Base-by-base conservation (phyloP, 2,888 invertebrate genomes). In the Agonopterix alstromeriana region DNA sequence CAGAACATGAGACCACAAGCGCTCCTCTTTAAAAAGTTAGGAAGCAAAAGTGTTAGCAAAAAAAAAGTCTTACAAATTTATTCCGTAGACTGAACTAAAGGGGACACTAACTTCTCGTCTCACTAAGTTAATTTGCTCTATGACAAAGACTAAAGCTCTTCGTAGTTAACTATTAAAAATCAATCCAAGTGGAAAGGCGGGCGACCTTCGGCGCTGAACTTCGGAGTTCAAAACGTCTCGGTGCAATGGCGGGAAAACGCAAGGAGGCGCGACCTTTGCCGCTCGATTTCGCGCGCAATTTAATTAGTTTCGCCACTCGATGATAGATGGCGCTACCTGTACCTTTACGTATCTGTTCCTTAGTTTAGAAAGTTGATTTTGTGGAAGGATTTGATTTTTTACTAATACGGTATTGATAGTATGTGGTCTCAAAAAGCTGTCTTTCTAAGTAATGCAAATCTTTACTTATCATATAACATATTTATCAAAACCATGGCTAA, bases 211-310 rank as follows among this genome's bases (percentile, higher is more conserved):
- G 69, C 63, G 62, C 63, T 66, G 64, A 60, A 67, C 63, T 70
- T 72, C 65, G 64, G 65, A 73, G 60, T 27, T 27, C 79, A 27
- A 12, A 10, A 14, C 42, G 81, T 82, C 84, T 83, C 76, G 73
- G 70, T 81, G 83, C 83, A 84, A 66, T 78, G 78, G 73, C 73
- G 75, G 80, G 77, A 76, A 82, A 69, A 81, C 73, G 78, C 65
- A 82, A 82, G 83, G 63, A 80, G 77, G 70, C 77, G 79, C 81
- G 82, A 83, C 76, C 78, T 84, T 87, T 85, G 70, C 74, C 78
- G 75, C 77, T 79, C 89, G 89, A 90, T 89, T 90, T 89, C 82
- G 70, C 84, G 82, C 83, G 79, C 81, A 82, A 82, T 85, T 86
- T 81, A 82, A 86, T 88, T 89, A 90, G 83, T 88, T 77, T 65